Conservation (phyloP, 2,888 invertebrate species). For the Melinopterus prodromus region DNA sequence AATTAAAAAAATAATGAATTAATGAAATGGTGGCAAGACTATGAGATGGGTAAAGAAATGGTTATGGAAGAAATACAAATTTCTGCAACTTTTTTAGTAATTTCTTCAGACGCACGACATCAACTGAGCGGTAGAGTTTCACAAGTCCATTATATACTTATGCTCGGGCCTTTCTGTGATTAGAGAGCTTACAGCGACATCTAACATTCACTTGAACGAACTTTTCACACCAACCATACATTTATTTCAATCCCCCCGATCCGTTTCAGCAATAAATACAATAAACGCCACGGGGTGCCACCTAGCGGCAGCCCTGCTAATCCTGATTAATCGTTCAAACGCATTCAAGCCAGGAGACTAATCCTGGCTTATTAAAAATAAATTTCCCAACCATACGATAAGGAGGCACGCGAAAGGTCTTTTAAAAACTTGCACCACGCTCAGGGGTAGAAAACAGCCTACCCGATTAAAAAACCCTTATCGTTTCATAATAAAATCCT, state of each 20-base stretch:
- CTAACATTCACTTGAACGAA: no score
- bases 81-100: no score
- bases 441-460: neutral
- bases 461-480: neutral
- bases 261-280: neutral
- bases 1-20: no score
- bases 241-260: neutral
- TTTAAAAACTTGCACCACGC: neutral
- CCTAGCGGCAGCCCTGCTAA: neutral
- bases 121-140: no score
- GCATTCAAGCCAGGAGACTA: neutral
- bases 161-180: no score
- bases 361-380: neutral
- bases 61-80: no score
- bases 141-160: no score
- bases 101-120: no score
- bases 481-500: conserved; percentile 4
- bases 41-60: no score
- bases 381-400: neutral
- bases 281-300: neutral
- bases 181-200: no score
- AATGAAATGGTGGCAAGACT: no score
- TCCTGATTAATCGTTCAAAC: neutral
- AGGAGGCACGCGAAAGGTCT: neutral
- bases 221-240: neutral